Percentiles rank a stretch among this genome's conserved stretches.
Evolutionary conservation across 2,113 vertebrate genomes (phyloP).

Genomic region (Caranx melampygus): DNA sequence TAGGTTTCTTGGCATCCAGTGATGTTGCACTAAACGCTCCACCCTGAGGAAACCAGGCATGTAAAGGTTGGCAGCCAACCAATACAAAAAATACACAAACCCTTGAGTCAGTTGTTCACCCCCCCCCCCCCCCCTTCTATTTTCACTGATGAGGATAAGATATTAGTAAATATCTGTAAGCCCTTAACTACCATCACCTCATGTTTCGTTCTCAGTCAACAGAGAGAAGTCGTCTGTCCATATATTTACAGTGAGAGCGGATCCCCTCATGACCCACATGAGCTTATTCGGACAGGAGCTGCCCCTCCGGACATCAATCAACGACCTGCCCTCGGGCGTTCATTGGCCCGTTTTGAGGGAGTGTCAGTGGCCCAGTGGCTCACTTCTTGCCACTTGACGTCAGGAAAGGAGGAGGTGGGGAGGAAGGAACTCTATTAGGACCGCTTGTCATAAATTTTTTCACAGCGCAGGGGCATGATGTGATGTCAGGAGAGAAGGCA

Average conservation of each 20-base stretch:
- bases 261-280: slow-evolving; percentile 27
- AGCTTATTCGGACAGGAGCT: slow-evolving; percentile 18
- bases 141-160: slow-evolving; percentile 11
- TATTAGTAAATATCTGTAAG: slow-evolving; percentile 47
- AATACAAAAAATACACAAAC: slow-evolving; percentile 63
- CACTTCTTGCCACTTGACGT: slow-evolving; percentile 55
- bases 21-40: slow-evolving; percentile 58
- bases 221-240: not conserved
- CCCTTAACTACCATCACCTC: slow-evolving; percentile 22
- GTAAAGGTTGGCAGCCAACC: slow-evolving; percentile 54
- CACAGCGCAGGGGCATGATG: slow-evolving; percentile 27
- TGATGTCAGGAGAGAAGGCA: slow-evolving; percentile 42
- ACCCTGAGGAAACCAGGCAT: slow-evolving; percentile 62
- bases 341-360: slow-evolving; percentile 61
- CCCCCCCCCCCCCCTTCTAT: not conserved
- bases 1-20: slow-evolving; percentile 62
- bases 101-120: slow-evolving; percentile 38
- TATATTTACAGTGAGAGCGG: slow-evolving; percentile 6
- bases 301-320: slow-evolving; percentile 36
- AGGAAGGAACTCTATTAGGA: slow-evolving; percentile 63
- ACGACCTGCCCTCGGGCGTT: not conserved
- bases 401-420: slow-evolving; percentile 41
- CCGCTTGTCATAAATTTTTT: slow-evolving; percentile 42
- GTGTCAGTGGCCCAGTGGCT: slow-evolving; percentile 45
- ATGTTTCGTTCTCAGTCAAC: slow-evolving; percentile 18